Evolutionary conservation across 2,113 vertebrate genomes (phyloP).

Genomic region (Heterocephalus glaber): DNA sequence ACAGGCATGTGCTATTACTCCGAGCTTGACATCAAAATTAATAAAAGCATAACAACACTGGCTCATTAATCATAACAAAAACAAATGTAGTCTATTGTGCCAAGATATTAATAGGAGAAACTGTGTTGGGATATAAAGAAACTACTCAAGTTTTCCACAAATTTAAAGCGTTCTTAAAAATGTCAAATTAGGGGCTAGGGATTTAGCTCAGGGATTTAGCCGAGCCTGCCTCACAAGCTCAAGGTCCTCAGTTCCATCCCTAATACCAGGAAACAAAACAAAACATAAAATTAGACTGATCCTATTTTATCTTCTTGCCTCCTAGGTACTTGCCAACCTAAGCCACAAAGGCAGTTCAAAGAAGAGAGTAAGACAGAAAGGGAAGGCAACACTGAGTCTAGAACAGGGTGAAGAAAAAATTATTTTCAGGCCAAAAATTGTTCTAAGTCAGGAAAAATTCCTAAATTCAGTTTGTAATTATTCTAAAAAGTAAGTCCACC

Average conservation of each 20-base stretch:
- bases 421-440: not conserved
- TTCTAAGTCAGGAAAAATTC: conserved; percentile 26
- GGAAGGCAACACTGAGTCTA: not conserved
- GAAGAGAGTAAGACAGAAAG: not conserved
- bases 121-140: not conserved
- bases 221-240: no score
- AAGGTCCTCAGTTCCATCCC: no score
- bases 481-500: not conserved
- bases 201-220: no score
- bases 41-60: not conserved
- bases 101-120: not conserved
- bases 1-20: no score
- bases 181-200: no score
- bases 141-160: not conserved
- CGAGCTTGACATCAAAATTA: not conserved
- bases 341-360: not conserved
- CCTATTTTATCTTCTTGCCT: not conserved
- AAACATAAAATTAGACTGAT: not conserved
- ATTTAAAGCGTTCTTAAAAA: not conserved
- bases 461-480: conserved; percentile 33
- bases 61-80: not conserved
- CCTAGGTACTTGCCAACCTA: not conserved
- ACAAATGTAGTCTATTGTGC: not conserved
- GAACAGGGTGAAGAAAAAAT: not conserved
- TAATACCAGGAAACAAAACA: no score